Evolutionary conservation across 64 coral and sea anemone species (phyloP).

Genomic region (Porites lutea): DNA sequence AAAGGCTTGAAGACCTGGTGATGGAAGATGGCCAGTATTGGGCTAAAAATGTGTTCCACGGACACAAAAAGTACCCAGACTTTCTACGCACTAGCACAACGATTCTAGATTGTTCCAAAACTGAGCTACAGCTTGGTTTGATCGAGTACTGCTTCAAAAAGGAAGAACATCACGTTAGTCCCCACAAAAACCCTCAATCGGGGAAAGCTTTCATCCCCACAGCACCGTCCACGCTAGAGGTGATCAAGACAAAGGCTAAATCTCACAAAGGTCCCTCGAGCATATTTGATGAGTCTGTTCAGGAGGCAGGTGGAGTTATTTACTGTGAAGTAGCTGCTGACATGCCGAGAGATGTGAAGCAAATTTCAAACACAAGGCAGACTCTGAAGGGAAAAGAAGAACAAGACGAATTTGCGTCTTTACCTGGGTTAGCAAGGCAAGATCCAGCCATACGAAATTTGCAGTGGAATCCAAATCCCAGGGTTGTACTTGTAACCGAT

Average conservation of each 20-base stretch:
- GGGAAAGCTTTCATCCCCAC: conserved; percentile 23
- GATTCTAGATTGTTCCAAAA: neutral
- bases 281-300: conserved; percentile 33
- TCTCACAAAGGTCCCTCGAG: conserved; percentile 27
- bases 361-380: conserved; percentile 1
- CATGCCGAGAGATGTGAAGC: conserved; percentile 47
- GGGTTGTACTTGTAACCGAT: conserved; percentile 40
- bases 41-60: conserved; percentile 1
- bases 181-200: conserved; percentile 35
- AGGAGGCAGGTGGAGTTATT: conserved; percentile 30
- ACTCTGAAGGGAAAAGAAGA: neutral
- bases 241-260: conserved; percentile 17
- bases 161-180: conserved; percentile 20
- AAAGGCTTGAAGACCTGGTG: too few species aligned
- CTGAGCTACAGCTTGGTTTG: conserved; percentile 24
- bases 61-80: conserved; percentile 46
- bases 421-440: neutral
- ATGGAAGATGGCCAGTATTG: conserved; percentile 22
- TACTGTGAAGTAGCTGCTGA: conserved; percentile 7
- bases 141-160: conserved; percentile 19
- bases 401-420: neutral
- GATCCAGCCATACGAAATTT: conserved; percentile 21
- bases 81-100: conserved; percentile 23
- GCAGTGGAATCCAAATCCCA: conserved; percentile 47
- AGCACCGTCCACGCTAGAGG: conserved; percentile 31